Conservation (phyloP, 2,888 invertebrate genomes). For the Polietes domitor region DNA sequence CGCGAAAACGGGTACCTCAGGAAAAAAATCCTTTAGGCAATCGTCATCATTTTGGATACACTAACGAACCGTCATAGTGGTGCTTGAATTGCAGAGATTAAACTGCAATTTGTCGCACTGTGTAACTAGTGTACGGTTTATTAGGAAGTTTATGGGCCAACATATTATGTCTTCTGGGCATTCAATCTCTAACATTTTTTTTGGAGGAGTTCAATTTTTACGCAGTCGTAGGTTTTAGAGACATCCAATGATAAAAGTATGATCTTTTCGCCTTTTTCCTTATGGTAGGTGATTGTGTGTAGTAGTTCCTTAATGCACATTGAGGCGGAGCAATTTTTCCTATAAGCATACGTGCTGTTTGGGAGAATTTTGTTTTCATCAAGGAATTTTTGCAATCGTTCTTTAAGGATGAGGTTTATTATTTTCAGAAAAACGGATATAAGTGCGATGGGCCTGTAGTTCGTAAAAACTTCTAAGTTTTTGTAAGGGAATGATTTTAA, state of each 20-base stretch:
- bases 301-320: not conserved
- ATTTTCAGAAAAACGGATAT: not conserved
- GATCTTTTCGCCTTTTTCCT: not conserved
- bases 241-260: not conserved
- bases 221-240: slow-evolving; percentile 1
- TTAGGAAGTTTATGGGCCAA: too few species aligned
- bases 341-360: not conserved
- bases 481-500: too few species aligned
- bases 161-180: too few species aligned
- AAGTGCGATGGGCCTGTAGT: not conserved
- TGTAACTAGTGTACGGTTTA: too few species aligned
- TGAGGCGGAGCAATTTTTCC: not conserved
- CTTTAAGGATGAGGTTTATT: not conserved
- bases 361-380: not conserved
- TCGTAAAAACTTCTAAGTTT: not conserved
- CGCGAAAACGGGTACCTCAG: too few species aligned
- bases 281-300: not conserved
- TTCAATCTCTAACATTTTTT: too few species aligned
- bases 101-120: too few species aligned
- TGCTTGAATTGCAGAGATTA: too few species aligned
- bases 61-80: too few species aligned
- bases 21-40: too few species aligned
- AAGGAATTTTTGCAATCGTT: not conserved
- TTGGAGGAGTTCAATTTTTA: not conserved
- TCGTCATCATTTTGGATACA: too few species aligned